Conservation (phyloP, 2,797 vertebrate genomes). For the Neoniphon sammara region DNA sequence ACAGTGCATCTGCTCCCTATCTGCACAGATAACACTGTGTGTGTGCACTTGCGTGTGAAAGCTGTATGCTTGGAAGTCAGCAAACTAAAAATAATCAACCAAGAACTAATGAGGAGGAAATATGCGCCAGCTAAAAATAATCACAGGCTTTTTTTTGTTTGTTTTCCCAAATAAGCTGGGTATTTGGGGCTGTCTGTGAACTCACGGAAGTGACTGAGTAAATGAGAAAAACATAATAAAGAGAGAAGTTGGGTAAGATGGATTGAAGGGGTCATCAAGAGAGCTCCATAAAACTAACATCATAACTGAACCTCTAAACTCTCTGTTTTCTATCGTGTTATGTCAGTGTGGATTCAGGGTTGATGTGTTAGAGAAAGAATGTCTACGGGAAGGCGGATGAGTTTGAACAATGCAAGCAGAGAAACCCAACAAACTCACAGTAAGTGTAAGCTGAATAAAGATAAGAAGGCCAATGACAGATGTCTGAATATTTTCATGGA, state of each 20-base stretch:
- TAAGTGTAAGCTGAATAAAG: neutral
- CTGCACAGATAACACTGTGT: neutral
- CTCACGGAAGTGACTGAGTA: slow-evolving; percentile 36
- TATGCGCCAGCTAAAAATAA: slow-evolving; percentile 63
- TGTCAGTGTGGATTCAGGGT: neutral
- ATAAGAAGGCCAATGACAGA: neutral
- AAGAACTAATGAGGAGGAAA: slow-evolving; percentile 65
- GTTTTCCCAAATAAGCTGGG: slow-evolving; percentile 53
- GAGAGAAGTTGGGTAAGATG: slow-evolving; percentile 26
- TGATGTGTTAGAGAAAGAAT: neutral
- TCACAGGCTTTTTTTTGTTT: slow-evolving; percentile 18
- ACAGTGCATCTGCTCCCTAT: neutral
- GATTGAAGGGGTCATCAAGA: slow-evolving; percentile 27
- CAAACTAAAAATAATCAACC: slow-evolving; percentile 58
- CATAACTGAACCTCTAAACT: neutral
- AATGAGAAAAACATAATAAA: slow-evolving; percentile 19
- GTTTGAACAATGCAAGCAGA: neutral
- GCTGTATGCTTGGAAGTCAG: slow-evolving; percentile 25
- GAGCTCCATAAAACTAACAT: neutral
- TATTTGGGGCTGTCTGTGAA: slow-evolving; percentile 12
- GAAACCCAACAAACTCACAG: neutral
- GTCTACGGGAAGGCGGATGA: neutral
- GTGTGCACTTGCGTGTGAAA: slow-evolving; percentile 17
- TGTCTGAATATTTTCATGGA: neutral
- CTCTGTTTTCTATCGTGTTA: neutral